Evolutionary conservation across 2,113 vertebrate species (phyloP).

Genomic region (Chlorodrepanis virens): DNA sequence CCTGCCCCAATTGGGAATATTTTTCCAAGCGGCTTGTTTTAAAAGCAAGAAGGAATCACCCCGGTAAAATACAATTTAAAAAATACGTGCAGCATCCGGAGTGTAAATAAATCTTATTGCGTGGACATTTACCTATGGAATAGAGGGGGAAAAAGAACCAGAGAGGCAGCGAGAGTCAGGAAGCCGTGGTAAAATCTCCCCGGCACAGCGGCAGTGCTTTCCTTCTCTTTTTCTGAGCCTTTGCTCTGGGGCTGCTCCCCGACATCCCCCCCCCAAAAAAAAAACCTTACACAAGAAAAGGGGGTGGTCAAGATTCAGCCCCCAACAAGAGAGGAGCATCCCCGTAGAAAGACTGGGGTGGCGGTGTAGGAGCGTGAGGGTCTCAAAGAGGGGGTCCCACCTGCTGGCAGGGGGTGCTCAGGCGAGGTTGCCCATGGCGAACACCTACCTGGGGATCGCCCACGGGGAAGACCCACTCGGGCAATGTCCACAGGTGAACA

Average conservation of each 20-base stretch:
- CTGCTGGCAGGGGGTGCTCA: not conserved
- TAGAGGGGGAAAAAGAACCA: not conserved
- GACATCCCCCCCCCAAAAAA: accelerated
- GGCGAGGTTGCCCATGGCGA: not conserved
- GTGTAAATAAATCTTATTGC: conserved; percentile 17
- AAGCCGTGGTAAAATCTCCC: conserved; percentile 38
- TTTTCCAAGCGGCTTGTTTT: conserved; percentile 68
- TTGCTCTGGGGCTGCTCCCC: not conserved
- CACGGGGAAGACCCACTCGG: not conserved
- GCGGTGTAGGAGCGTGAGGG: accelerated
- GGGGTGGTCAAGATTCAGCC: not conserved
- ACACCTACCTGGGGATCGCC: not conserved
- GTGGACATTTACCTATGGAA: conserved; percentile 4
- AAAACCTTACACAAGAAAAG: not conserved
- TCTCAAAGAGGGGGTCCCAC: not conserved
- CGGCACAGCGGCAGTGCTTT: not conserved
- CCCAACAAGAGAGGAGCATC: not conserved
- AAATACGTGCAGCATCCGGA: not conserved
- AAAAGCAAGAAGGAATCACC: conserved; percentile 49
- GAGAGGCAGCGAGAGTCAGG: not conserved
- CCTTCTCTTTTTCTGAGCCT: not conserved
- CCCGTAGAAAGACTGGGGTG: not conserved
- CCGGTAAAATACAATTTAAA: conserved; percentile 55
- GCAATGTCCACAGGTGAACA: not conserved
- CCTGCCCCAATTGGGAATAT: conserved; percentile 70